These are phyloP conservation scores for Ephialtes manifestator DNA, from an alignment of 2,888 invertebrate genomes.

Conservation along the genomic window DNA sequence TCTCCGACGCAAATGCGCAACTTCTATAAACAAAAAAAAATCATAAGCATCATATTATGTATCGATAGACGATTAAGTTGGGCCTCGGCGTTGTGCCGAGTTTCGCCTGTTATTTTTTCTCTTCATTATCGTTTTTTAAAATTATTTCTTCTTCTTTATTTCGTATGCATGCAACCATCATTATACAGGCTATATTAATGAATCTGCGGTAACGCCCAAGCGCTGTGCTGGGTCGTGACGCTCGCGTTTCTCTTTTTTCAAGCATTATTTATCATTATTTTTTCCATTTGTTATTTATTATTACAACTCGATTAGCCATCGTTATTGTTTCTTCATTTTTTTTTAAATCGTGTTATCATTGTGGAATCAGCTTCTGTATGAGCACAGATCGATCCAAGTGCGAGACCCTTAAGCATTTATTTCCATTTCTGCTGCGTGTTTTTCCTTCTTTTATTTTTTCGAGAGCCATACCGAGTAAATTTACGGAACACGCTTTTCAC, in stretches of 20 bases:
- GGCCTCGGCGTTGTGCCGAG: slow-evolving; percentile 73
- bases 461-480: slow-evolving; percentile 30
- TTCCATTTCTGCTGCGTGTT: slow-evolving; percentile 15
- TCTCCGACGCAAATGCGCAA: slow-evolving; percentile 80
- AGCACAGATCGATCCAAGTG: slow-evolving; percentile 59
- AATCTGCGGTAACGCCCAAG: slow-evolving; percentile 70
- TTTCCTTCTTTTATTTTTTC: slow-evolving; percentile 41
- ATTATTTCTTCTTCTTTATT: slow-evolving; percentile 73
- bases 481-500: not conserved
- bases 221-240: slow-evolving; percentile 77
- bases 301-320: slow-evolving; percentile 59
- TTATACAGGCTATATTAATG: slow-evolving; percentile 74
- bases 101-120: slow-evolving; percentile 69
- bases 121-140: slow-evolving; percentile 69
- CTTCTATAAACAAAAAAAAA: slow-evolving; percentile 77
- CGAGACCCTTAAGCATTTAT: slow-evolving; percentile 41
- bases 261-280: slow-evolving; percentile 66
- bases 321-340: slow-evolving; percentile 50
- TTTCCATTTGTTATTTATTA: slow-evolving; percentile 58
- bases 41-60: slow-evolving; percentile 75
- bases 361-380: slow-evolving; percentile 55
- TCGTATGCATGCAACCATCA: slow-evolving; percentile 80
- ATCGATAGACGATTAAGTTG: slow-evolving; percentile 77
- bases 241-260: slow-evolving; percentile 65
- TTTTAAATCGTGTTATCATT: slow-evolving; percentile 39